A percentile compares a stretch with the other conserved stretches of the same genome.
phyloP scores from a whole-genome alignment of 2,113 vertebrate species.

The Pterocles burchelli region DNA sequence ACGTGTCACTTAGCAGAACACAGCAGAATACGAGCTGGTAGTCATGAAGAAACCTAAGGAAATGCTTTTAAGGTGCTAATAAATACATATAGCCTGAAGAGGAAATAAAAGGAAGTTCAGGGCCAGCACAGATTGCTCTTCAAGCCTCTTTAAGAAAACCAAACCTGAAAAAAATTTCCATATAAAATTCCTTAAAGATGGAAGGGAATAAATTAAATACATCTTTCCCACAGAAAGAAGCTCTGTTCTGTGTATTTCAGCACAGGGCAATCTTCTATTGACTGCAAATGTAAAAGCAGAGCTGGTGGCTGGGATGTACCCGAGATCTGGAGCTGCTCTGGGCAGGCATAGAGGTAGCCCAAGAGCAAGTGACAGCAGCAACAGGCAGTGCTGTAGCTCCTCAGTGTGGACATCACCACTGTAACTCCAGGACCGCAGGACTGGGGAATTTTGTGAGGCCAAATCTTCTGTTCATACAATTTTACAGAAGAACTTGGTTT shows the following conservation, averaged over 20 bases:
- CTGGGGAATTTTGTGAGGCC: not conserved
- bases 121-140: not conserved
- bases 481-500: not conserved
- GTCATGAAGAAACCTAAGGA: not conserved
- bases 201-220: not conserved
- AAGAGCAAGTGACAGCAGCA: not conserved
- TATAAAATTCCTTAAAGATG: not conserved
- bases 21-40: not conserved
- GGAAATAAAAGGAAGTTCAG: not conserved
- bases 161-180: not conserved
- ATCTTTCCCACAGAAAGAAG: not conserved
- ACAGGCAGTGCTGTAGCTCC: not conserved
- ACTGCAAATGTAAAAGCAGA: not conserved
- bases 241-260: not conserved
- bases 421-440: not conserved
- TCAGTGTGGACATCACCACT: accelerated
- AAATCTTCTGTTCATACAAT: not conserved
- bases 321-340: not conserved
- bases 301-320: not conserved
- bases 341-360: not conserved
- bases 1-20: not conserved
- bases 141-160: not conserved
- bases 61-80: not conserved
- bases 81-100: not conserved
- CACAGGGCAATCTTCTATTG: not conserved